Evolutionary conservation across 2,888 invertebrate species (phyloP).

Genomic region (Hydraecia micacea): DNA sequence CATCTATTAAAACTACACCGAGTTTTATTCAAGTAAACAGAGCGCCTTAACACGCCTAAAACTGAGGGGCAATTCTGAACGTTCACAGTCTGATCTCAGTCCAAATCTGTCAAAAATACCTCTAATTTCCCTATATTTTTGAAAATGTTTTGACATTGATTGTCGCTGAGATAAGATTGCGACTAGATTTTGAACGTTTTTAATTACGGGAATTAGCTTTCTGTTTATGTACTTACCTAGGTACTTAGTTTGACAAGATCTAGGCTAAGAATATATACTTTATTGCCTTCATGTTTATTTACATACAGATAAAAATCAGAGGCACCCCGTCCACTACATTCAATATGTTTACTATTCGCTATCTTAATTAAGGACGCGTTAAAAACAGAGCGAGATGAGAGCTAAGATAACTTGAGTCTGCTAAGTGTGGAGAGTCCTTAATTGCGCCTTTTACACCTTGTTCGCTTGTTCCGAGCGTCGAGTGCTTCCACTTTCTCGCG

Average conservation of each 20-base stretch:
- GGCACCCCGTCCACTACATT: not conserved
- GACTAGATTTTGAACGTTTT: too few relatives aligned
- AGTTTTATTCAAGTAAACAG: not conserved
- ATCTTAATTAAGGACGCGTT: slow-evolving; percentile 42
- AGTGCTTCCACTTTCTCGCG: slow-evolving; percentile 64
- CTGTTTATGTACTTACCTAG: too few relatives aligned
- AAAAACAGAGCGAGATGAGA: slow-evolving; percentile 63
- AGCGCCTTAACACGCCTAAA: not conserved
- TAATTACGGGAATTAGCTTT: too few relatives aligned
- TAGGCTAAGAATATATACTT: not conserved
- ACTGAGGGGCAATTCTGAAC: too few relatives aligned
- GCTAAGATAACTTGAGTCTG: slow-evolving; percentile 69
- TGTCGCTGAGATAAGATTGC: too few relatives aligned
- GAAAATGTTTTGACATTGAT: too few relatives aligned
- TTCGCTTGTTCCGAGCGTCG: slow-evolving; percentile 63
- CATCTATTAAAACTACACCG: not conserved
- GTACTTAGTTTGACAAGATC: not conserved
- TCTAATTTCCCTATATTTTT: too few relatives aligned
- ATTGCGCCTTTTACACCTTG: slow-evolving; percentile 73
- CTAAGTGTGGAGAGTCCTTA: slow-evolving; percentile 74
- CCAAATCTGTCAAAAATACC: too few relatives aligned
- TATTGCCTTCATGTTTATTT: not conserved
- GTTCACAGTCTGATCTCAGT: too few relatives aligned
- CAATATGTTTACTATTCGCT: slow-evolving; percentile 14
- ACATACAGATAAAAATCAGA: not conserved